These are phyloP conservation scores for Virgularia gustaviana DNA, from an alignment of 92 coral and sea anemone genomes.

Conservation along the genomic window DNA sequence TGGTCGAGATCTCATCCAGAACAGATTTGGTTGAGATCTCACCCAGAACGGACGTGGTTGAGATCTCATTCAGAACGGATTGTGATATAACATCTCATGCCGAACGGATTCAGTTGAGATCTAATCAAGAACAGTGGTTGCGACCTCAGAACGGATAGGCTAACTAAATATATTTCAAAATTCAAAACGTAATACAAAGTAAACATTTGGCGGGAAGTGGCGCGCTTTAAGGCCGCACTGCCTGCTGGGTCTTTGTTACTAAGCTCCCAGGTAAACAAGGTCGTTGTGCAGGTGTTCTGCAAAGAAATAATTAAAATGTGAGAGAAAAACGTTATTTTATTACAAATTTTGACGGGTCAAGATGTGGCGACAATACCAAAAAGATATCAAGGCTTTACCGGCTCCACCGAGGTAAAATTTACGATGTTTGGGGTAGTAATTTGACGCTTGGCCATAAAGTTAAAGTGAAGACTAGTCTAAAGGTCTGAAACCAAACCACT, in stretches of 20 bases:
- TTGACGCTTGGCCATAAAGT: no score
- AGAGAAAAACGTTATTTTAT: not conserved
- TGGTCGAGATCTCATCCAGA: no score
- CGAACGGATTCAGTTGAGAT: no score
- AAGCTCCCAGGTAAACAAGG: conserved; percentile 32
- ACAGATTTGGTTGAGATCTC: no score
- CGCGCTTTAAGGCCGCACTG: not conserved
- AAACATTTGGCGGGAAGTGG: not conserved
- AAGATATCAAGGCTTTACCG: conserved; percentile 30
- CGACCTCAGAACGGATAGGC: no score
- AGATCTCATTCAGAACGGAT: no score
- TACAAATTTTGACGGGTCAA: not conserved
- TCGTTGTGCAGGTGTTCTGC: conserved; percentile 8
- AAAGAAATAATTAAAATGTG: not conserved
- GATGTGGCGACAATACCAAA: conserved; percentile 34
- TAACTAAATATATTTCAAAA: not conserved
- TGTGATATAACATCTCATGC: no score
- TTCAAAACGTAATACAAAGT: not conserved
- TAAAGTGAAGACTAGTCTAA: not conserved
- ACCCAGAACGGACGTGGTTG: no score
- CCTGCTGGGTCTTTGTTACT: conserved; percentile 11
- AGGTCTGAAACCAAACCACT: not conserved
- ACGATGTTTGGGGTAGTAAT: no score
- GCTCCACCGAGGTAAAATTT: conserved; percentile 20
- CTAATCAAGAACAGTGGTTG: no score